Evolutionary conservation across 2,797 vertebrate genomes (phyloP), one percentile per base, ranked within the genome.

Genomic region (Gallirallus australis): DNA sequence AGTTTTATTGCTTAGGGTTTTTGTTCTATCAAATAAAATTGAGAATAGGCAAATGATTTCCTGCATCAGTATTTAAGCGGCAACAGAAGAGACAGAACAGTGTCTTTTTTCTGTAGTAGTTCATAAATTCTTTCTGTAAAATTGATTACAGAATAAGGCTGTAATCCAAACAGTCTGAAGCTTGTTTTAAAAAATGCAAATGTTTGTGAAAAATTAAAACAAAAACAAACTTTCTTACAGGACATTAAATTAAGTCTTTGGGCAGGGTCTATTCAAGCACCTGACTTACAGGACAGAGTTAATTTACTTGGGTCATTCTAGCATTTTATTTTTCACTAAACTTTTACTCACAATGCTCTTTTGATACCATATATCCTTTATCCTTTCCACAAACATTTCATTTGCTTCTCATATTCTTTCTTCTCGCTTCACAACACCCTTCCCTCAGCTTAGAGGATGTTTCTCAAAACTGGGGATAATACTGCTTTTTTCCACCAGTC

Each of bases 1-100:
- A 47, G 50, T 96, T 97, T 97, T 97, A 97, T 96, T 97, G 95
- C 96, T 96, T 96, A 96, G 85, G 92, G 96, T 42, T 93, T 96
- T 95, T 91, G 80, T 89, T 93, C 81, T 92, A 96, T 82, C 90
- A 91, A 96, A 97, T 94, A 90, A 85, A 93, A 95, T 82, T 72
- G 77, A 94, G 84, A 92, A 86, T 77, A 94, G 89, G 91, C 81
- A 97, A 97, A 88, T 93, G 21, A 92, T 95, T 95, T 90, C 94
- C 94, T 83, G 78, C 48, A 84, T 90, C 81, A 65, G n/a, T 64
- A 84, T 87, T 95, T 92, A 93, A 87, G 75, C 8, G 1, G 59
- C 80, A 79, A 71, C 77, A 90, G 82, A 91, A 92, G 86, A 92
- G 78, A 96, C 76, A 96, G 86, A 91, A 89, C 35, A 39, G 57